A percentile compares a stretch with the other conserved stretches of the same genome.
phyloP scores from a whole-genome alignment of 2,888 invertebrate genomes.

The Agrenia bidenticulata region DNA sequence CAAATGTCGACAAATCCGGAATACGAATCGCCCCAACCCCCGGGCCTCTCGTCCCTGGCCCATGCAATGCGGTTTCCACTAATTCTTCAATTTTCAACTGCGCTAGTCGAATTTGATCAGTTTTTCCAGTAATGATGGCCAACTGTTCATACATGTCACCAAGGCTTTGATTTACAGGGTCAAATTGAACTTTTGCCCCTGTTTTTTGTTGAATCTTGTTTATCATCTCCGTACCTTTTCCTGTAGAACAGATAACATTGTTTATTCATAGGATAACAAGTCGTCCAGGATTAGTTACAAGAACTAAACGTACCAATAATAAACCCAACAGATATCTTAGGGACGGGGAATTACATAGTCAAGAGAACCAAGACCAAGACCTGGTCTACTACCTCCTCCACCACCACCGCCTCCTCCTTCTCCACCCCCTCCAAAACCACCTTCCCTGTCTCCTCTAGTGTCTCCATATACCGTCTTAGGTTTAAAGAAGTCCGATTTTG shows the following conservation, averaged over 20 bases:
- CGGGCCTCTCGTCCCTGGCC: slow-evolving; percentile 55
- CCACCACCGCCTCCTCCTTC: slow-evolving; percentile 56
- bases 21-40: too few relatives aligned
- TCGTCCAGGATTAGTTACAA: too few relatives aligned
- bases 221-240: slow-evolving; percentile 97
- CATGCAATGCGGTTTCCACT: slow-evolving; percentile 61
- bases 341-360: slow-evolving; percentile 68
- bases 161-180: slow-evolving; percentile 51
- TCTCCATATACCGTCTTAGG: slow-evolving; percentile 54
- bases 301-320: too few relatives aligned
- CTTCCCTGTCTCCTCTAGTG: slow-evolving; percentile 54
- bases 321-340: slow-evolving; percentile 89
- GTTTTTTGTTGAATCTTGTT: slow-evolving; percentile 94
- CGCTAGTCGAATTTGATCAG: slow-evolving; percentile 81
- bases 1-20: too few relatives aligned
- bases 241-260: too few relatives aligned
- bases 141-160: slow-evolving; percentile 52
- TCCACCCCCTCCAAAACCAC: slow-evolving; percentile 56
- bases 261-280: too few relatives aligned
- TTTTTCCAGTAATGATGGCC: slow-evolving; percentile 46
- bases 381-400: slow-evolving; percentile 55
- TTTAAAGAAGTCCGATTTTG: slow-evolving; percentile 48
- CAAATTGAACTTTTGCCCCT: slow-evolving; percentile 90
- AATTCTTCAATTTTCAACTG: slow-evolving; percentile 85
- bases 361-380: slow-evolving; percentile 56